Percentiles rank a stretch among this genome's conserved stretches.
phyloP scores from a whole-genome alignment of 2,888 invertebrate genomes.

The Scaptomyza cyrtandrae region DNA sequence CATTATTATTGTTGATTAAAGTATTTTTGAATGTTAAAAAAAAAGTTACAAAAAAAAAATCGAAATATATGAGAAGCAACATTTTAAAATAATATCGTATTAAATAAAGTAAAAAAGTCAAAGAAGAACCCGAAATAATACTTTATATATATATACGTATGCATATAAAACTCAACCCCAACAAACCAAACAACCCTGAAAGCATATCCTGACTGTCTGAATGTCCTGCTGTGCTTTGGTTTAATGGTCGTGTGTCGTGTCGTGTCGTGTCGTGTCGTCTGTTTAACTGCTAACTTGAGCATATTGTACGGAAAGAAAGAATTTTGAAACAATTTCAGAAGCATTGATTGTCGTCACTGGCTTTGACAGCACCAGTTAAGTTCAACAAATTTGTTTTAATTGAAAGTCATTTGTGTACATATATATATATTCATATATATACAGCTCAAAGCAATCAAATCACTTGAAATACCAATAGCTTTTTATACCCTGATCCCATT shows the following conservation, averaged over 20 bases:
- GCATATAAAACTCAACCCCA: constrained; percentile 12
- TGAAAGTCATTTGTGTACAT: constrained; percentile 70
- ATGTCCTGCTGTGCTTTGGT: constrained; percentile 47
- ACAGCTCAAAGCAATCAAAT: constrained; percentile 73
- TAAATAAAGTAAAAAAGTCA: not conserved
- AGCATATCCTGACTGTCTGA: constrained; percentile 5
- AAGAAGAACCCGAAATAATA: not conserved
- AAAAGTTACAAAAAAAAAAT: too few relatives aligned
- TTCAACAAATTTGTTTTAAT: constrained; percentile 74
- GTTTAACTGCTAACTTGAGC: constrained; percentile 19
- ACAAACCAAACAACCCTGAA: constrained; percentile 33
- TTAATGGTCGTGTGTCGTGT: constrained; percentile 33
- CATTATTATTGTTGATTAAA: too few relatives aligned
- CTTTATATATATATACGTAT: not conserved
- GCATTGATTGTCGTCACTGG: constrained; percentile 62
- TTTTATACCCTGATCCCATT: too few relatives aligned
- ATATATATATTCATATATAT: constrained; percentile 1
- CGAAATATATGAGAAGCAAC: not conserved
- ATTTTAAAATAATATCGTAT: not conserved
- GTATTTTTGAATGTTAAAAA: too few relatives aligned
- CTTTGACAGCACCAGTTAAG: constrained; percentile 67
- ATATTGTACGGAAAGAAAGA: constrained; percentile 36
- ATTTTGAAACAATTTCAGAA: constrained; percentile 78
- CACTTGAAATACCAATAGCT: constrained; percentile 47
- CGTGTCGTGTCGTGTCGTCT: constrained; percentile 20